Base-by-base conservation (phyloP, 1,140 invertebrate species). In the Euschistus heros region DNA sequence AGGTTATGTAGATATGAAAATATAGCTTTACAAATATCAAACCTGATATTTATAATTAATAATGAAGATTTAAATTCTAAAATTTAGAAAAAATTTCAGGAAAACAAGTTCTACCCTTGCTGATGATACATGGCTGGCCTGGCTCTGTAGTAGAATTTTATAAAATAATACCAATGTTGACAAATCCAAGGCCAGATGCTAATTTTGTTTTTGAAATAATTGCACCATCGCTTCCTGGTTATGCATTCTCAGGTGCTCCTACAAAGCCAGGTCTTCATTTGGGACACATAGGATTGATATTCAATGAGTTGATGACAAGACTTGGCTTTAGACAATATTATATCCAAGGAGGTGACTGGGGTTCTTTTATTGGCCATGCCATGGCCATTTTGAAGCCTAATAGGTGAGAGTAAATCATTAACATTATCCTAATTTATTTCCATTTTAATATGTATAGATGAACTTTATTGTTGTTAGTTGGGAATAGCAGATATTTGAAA, bases 41-140 rank as follows among this genome's bases (percentile, higher is more conserved):
- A 30, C 7, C 2, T 4, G 7, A 30, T 30, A 7, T 30, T 30
- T 30, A 30, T 30, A 30, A 30, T 30, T 30, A 30, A 7, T 30
- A 30, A 30, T 30, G 27, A 30, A 30, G 7, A 30, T 30, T 2
- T 30, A 4, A 30, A 30, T 2, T 30, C 27, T 37, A 37, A 10
- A 37, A 3, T 30, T 6, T 37, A 37, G n/a, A n/a, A n/a, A n/a
- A 37, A 59, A 20, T 64, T 64, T 30, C 54, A 67, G 66, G 59
- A 24, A 84, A 79, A 77, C 80, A 81, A 33, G 80, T 82, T 8
- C 74, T 79, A 37, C 75, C 83, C 42, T 71, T 78, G 33, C 77
- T 95, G 0, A 24, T 96, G 1, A 70, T 91, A 4, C 92, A 96
- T 72, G 92, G 93, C 17, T 97, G 92, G 93, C 93, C 93, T 2